Base-by-base conservation (phyloP, 1,140 invertebrate genomes). In the Drosophila equinoxialis region DNA sequence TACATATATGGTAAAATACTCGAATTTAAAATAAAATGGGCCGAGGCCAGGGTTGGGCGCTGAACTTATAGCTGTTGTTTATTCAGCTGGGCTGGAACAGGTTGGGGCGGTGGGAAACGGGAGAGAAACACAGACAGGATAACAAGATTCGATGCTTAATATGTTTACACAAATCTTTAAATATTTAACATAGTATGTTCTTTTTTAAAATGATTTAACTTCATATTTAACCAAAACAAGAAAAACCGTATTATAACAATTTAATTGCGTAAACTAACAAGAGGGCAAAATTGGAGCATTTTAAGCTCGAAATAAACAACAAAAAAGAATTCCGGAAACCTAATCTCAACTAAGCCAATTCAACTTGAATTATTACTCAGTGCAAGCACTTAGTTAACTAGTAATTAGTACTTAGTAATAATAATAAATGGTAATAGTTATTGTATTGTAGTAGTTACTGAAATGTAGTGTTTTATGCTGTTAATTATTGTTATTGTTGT, bases 401-500 rank as follows among this genome's bases (percentile, higher is more conserved):
- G 73, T 81, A 65, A 73, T 65, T 82, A 83, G 68, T 73, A 64
- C 67, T 51, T 51, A 62, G 64, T 74, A 55, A 70, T 73, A 48
- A 64, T 41, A 70, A 59, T 74, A 55, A 20, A 62, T 60, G 63
- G 62, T 86, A 71, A 75, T 77, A 79, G 35, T 76, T 80, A 62
- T 70, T 60, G 45, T 51, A 51, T 23, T 51, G 45, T 51, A 51
- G 45, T 51, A 51, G 45, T 51, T 51, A 51, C 45, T 51, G 17
- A 51, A 35, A 60, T 68, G 68, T 85, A 65, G 61, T 87, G 70
- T 70, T 73, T 67, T 86, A 72, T 72, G 74, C 68, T 79, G 75
- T 86, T 82, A 82, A 82, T 82, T 83, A 79, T 82, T 86, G 75
- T 86, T 87, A 82, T 48, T 81, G 76, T 82, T 86, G 83, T 86